A percentile compares a stretch with the other conserved stretches of the same genome.
Evolutionary conservation across 2,113 vertebrate species (phyloP).

Genomic region (Cyprinodon variegatus): DNA sequence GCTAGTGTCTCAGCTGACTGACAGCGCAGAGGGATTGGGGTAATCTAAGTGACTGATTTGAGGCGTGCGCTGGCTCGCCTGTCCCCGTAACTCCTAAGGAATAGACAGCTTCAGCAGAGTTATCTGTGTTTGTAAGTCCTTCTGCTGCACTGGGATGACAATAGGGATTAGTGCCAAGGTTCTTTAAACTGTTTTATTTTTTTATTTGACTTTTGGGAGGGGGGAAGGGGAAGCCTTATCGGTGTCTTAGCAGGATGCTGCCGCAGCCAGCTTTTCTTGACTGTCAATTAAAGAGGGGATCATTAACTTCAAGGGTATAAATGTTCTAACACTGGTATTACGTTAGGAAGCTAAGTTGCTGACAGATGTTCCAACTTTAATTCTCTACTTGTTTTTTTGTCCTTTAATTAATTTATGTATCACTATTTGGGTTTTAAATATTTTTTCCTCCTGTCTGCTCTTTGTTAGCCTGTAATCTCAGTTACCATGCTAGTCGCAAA

Average conservation of each 20-base stretch:
- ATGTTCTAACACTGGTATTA: conserved; percentile 87
- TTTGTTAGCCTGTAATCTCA: conserved; percentile 79
- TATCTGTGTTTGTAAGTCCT: conserved; percentile 83
- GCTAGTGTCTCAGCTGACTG: conserved; percentile 74
- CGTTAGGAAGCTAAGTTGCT: conserved; percentile 81
- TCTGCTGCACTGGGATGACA: conserved; percentile 81
- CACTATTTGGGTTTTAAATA: conserved; percentile 74
- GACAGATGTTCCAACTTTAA: conserved; percentile 86
- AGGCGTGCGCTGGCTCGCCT: conserved; percentile 60
- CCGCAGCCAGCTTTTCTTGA: conserved; percentile 78
- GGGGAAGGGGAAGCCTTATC: conserved; percentile 74
- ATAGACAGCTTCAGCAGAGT: conserved; percentile 76
- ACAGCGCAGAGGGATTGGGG: conserved; percentile 74
- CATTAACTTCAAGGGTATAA: conserved; percentile 87
- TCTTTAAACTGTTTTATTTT: conserved; percentile 79
- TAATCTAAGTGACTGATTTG: conserved; percentile 82
- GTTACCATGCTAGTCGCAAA: conserved; percentile 75
- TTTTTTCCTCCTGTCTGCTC: conserved; percentile 65
- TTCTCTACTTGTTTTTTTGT: conserved; percentile 82
- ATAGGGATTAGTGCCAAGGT: conserved; percentile 83
- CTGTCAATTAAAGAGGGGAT: conserved; percentile 87
- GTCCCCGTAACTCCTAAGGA: conserved; percentile 76
- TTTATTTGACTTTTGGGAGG: conserved; percentile 55
- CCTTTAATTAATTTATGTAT: conserved; percentile 86
- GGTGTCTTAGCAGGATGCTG: conserved; percentile 76